Conservation (phyloP, 2,888 invertebrate genomes). For the Bedellia somnulentella region DNA sequence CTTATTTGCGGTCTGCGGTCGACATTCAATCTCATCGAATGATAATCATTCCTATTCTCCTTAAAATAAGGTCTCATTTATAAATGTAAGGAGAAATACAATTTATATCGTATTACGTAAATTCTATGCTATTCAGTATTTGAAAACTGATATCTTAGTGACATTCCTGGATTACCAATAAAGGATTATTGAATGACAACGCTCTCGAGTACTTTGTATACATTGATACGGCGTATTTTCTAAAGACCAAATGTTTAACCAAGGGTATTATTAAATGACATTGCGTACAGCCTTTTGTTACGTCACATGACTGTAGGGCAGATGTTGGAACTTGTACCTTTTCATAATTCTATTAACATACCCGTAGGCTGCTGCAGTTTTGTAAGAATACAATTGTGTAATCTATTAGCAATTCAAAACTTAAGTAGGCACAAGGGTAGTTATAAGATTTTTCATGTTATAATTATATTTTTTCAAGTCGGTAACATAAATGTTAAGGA, state of each 20-base stretch:
- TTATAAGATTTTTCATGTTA: no score
- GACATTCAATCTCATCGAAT: constrained; percentile 14
- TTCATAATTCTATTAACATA: no score
- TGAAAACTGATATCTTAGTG: constrained; percentile 57
- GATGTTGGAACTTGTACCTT: no score
- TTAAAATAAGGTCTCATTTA: no score
- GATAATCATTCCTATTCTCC: no score
- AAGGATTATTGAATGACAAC: constrained; percentile 61
- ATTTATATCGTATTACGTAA: constrained; percentile 56
- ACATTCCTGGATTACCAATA: constrained; percentile 49
- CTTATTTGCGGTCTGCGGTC: constrained; percentile 52
- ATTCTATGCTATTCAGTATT: constrained; percentile 48
- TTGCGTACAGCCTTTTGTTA: constrained; percentile 55
- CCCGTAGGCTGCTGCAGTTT: no score
- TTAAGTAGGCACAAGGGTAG: no score
- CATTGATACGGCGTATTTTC: constrained; percentile 32
- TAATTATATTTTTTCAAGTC: no score
- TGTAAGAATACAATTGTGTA: no score
- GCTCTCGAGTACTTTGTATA: constrained; percentile 27
- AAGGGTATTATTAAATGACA: constrained; percentile 57
- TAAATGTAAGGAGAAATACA: constrained; percentile 16
- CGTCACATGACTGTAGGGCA: constrained; percentile 51
- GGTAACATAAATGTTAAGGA: no score
- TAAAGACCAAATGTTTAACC: constrained; percentile 36
- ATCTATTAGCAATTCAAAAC: no score